A percentile compares a stretch with the other conserved stretches of the same genome.
These are phyloP conservation scores for Rhizomys pruinosus DNA, from an alignment of 2,113 vertebrate species.

Conservation along the genomic window DNA sequence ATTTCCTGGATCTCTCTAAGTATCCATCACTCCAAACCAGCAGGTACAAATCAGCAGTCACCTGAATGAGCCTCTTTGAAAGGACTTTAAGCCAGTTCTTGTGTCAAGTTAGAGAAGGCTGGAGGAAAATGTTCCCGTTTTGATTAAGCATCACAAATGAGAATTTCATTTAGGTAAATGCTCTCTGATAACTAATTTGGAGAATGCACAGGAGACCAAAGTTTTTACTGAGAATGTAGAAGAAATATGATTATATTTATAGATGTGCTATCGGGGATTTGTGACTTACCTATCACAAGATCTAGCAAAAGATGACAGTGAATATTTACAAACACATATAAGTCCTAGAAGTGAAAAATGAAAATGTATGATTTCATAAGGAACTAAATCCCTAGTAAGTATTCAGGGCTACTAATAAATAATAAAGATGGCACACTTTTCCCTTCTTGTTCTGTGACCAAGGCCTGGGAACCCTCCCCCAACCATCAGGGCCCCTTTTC, in stretches of 20 bases:
- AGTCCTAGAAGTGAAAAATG: constrained; percentile 16
- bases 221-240: constrained; percentile 11
- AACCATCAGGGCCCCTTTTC: too few relatives aligned
- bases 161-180: constrained; percentile 70
- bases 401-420: too few relatives aligned
- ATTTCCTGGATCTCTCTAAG: constrained; percentile 39
- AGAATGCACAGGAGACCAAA: constrained; percentile 47
- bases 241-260: constrained; percentile 47
- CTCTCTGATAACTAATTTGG: constrained; percentile 66
- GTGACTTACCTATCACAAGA: neutral
- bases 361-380: neutral
- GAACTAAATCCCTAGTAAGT: too few relatives aligned
- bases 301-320: neutral
- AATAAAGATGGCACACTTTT: too few relatives aligned
- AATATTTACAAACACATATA: constrained; percentile 54
- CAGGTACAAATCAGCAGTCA: constrained; percentile 40
- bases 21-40: constrained; percentile 52
- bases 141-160: constrained; percentile 68
- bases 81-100: constrained; percentile 61
- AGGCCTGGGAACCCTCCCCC: too few relatives aligned
- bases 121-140: too few relatives aligned
- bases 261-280: neutral
- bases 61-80: constrained; percentile 53
- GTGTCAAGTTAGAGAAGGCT: constrained; percentile 51
- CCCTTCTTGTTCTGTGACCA: too few relatives aligned